These are phyloP conservation scores for Benthosema pterotum DNA, from an alignment of 2,797 vertebrate species.

Conservation along the genomic window DNA sequence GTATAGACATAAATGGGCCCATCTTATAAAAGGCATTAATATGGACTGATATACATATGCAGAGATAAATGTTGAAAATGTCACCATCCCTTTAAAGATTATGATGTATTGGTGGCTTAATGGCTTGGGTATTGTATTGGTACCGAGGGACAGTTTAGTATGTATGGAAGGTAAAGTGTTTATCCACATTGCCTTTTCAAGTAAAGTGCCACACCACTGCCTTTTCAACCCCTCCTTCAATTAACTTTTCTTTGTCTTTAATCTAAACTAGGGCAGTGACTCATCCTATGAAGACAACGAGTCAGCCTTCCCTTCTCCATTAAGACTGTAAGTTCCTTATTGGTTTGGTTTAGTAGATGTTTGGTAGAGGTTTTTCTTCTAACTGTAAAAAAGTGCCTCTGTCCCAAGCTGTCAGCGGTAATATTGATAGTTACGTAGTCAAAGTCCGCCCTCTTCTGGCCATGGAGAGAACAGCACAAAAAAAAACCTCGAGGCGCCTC, in stretches of 20 bases:
- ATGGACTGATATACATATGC: no score
- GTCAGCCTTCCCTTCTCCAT: conserved; percentile 64
- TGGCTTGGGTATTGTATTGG: no score
- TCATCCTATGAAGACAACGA: conserved; percentile 76
- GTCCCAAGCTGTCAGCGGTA: no score
- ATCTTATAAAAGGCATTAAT: no score
- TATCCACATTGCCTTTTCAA: no score
- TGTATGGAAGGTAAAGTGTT: no score
- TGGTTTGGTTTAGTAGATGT: neutral
- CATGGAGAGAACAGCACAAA: conserved; percentile 26
- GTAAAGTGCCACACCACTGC: no score
- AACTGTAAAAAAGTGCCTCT: neutral
- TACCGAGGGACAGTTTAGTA: no score
- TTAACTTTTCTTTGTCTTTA: conserved; percentile 21
- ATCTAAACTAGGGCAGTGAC: conserved; percentile 68
- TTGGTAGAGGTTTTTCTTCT: neutral
- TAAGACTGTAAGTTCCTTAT: conserved; percentile 71
- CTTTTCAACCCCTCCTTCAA: conserved; percentile 5
- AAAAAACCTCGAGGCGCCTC: neutral
- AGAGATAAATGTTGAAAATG: no score
- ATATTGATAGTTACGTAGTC: neutral
- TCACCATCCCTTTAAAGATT: no score
- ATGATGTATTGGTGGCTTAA: no score
- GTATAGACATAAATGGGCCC: no score
- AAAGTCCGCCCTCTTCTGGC: conserved; percentile 55